phyloP scores from a whole-genome alignment of 2,797 vertebrate species.

The Pangasius macronema region DNA sequence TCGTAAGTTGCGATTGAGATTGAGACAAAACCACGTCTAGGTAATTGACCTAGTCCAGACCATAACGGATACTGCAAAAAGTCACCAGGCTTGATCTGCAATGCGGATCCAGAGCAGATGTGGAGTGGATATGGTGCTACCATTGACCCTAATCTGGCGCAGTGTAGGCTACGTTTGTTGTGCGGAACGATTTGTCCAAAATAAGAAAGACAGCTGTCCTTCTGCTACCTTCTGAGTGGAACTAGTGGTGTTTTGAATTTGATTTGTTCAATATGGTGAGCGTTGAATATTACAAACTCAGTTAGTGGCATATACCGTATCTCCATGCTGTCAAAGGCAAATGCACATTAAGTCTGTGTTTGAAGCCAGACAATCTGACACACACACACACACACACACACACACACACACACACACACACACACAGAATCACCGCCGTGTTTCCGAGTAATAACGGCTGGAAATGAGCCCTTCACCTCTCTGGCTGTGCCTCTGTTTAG shows the following conservation, averaged over 20 bases:
- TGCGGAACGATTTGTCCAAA: not conserved
- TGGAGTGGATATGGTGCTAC: not conserved
- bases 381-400: not conserved
- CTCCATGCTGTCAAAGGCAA: not conserved
- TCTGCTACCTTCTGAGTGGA: not conserved
- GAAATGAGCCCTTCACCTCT: conserved; percentile 15
- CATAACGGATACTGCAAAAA: no score
- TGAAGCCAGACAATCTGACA: not conserved
- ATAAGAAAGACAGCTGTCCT: not conserved
- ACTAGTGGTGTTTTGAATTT: not conserved
- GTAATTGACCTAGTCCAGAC: no score
- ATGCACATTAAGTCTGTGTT: not conserved
- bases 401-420: not conserved
- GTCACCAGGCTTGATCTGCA: not conserved
- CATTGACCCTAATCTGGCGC: not conserved
- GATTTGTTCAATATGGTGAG: not conserved
- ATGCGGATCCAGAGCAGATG: not conserved
- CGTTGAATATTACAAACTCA: not conserved
- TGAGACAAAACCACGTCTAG: no score
- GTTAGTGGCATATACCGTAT: not conserved
- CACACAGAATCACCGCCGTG: not conserved
- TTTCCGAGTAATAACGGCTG: conserved; percentile 19
- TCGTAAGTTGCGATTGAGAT: no score
- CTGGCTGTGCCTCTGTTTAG: conserved; percentile 17
- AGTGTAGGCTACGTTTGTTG: not conserved